Conservation (phyloP, 1,140 invertebrate species). For the Drosophila melanogaster region Release_6_plus_ISO1_MT NT_037436.4:6736001-6736500, state of each 20-base stretch:
- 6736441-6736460: slow-evolving; percentile 48
- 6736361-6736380: slow-evolving; percentile 31
- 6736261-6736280: slow-evolving; percentile 82
- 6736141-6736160: slow-evolving; percentile 70
- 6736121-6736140: slow-evolving; percentile 57
- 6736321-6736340: slow-evolving; percentile 76
- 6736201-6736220: slow-evolving; percentile 60
- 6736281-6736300: slow-evolving; percentile 85
- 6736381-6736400: slow-evolving; percentile 73
- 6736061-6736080: slow-evolving; percentile 36
- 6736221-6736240: slow-evolving; percentile 65
- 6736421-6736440: slow-evolving; percentile 75
- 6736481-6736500: slow-evolving; percentile 25
- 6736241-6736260: slow-evolving; percentile 77
- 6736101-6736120: slow-evolving; percentile 32
- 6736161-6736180: slow-evolving; percentile 34
- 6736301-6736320: slow-evolving; percentile 84
- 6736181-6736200: slow-evolving; percentile 55
- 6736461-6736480: slow-evolving; percentile 44
- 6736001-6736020: slow-evolving; percentile 55
- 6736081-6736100: slow-evolving; percentile 42
- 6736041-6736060: slow-evolving; percentile 43
- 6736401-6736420: slow-evolving; percentile 73
- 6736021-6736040: slow-evolving; percentile 34
- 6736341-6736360: slow-evolving; percentile 60